Evolutionary conservation across 2,888 invertebrate species (phyloP).

Genomic region (Agrochola lota): DNA sequence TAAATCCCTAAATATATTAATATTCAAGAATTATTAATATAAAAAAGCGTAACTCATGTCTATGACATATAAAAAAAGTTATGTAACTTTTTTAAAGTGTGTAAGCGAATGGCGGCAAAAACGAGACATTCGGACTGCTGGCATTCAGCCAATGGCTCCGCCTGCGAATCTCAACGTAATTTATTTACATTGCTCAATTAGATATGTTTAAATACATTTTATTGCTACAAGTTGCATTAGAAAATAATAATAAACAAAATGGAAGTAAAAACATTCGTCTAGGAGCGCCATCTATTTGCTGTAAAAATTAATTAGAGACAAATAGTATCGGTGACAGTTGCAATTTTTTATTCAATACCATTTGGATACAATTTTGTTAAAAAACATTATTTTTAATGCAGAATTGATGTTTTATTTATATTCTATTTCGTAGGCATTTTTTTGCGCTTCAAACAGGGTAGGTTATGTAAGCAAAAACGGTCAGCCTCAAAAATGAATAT

Average conservation of each 20-base stretch:
- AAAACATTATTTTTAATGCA: constrained; percentile 9
- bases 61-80: constrained; percentile 27
- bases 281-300: constrained; percentile 31
- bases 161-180: constrained; percentile 55
- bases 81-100: constrained; percentile 39
- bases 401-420: not conserved
- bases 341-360: not conserved
- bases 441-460: not conserved
- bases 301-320: constrained; percentile 1
- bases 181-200: constrained; percentile 63
- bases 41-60: constrained; percentile 30
- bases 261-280: constrained; percentile 33
- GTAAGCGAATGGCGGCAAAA: constrained; percentile 40
- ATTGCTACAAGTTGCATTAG: constrained; percentile 50
- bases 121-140: constrained; percentile 46
- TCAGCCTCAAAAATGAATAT: not conserved
- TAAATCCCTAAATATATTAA: constrained; percentile 19
- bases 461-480: not conserved
- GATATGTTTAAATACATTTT: constrained; percentile 57
- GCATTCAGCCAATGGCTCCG: constrained; percentile 50
- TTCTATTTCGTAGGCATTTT: not conserved
- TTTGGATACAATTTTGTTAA: not conserved
- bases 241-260: constrained; percentile 57
- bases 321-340: constrained; percentile 5
- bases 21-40: constrained; percentile 29